Evolutionary conservation across 2,888 invertebrate genomes (phyloP).

Genomic region (Thecophora atra): DNA sequence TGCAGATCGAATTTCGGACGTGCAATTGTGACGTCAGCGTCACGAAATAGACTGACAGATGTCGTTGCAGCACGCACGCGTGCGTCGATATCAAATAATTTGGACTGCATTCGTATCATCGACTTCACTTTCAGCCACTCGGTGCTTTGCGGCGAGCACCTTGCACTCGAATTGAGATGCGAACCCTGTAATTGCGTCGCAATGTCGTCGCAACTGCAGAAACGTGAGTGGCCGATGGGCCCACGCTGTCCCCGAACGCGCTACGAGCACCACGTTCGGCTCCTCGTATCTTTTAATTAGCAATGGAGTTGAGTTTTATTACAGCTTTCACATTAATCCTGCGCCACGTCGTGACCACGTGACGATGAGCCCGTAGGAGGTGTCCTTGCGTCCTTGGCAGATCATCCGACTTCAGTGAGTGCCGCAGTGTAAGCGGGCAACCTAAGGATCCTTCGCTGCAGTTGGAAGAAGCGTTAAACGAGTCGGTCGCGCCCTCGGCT

Average conservation of each 20-base stretch:
- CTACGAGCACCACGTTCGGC: conserved; percentile 15
- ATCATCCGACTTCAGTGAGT: neutral
- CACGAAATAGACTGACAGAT: conserved; percentile 39
- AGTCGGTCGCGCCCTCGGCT: neutral
- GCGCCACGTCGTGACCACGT: neutral
- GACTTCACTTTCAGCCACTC: neutral
- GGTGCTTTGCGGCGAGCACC: conserved; percentile 14
- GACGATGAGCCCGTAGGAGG: conserved; percentile 14
- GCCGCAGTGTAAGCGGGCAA: neutral
- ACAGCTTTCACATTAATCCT: conserved; percentile 48
- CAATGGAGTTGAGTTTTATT: conserved; percentile 57
- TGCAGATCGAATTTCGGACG: neutral
- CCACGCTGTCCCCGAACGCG: neutral
- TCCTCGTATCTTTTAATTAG: conserved; percentile 53
- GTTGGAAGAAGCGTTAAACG: conserved; percentile 3
- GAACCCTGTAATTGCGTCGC: conserved; percentile 29
- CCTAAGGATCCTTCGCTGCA: neutral
- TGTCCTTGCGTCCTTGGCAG: conserved; percentile 20
- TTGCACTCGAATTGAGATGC: conserved; percentile 34
- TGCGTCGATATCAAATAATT: conserved; percentile 33
- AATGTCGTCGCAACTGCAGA: conserved; percentile 26
- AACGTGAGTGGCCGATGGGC: conserved; percentile 31
- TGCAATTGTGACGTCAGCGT: conserved; percentile 21
- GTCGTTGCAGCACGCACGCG: conserved; percentile 30
- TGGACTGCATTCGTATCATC: conserved; percentile 1